These are phyloP conservation scores for Sebastes baramenuke DNA, from an alignment of 2,797 vertebrate species.

Conservation along the genomic window DNA sequence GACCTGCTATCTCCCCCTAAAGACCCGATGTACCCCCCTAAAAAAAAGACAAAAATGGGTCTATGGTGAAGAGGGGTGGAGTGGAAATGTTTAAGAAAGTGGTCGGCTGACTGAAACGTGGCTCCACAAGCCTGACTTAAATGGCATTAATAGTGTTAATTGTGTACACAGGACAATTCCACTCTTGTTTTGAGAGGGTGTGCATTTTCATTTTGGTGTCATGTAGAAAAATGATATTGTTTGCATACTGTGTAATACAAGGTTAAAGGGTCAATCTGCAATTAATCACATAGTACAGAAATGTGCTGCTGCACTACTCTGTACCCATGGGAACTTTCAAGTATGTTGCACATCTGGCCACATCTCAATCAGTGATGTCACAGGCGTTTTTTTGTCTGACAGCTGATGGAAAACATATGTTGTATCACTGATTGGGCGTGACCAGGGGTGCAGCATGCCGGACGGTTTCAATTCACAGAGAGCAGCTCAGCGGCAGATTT, in stretches of 20 bases:
- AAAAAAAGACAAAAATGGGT: not conserved
- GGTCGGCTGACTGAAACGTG: not conserved
- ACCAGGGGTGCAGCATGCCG: not conserved
- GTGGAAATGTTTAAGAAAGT: not conserved
- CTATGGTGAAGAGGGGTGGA: not conserved
- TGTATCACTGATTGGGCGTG: not conserved
- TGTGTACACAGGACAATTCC: not conserved
- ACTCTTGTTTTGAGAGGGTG: not conserved
- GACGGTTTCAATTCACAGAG: not conserved
- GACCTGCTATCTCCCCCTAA: not conserved
- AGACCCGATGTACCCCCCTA: fast-evolving
- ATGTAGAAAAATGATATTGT: not conserved
- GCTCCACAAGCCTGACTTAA: not conserved
- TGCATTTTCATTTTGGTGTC: not conserved
- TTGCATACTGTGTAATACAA: not conserved
- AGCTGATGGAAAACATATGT: not conserved
- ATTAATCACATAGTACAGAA: not conserved
- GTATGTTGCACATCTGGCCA: not conserved
- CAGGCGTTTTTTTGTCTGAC: not conserved
- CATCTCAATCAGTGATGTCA: not conserved
- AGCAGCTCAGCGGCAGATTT: not conserved
- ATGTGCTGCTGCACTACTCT: not conserved
- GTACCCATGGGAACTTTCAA: not conserved
- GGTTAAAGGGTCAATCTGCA: not conserved
- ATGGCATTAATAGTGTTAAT: not conserved